Evolutionary conservation across 2,797 vertebrate species (phyloP).

Genomic region (Acanthurus lineatus): DNA sequence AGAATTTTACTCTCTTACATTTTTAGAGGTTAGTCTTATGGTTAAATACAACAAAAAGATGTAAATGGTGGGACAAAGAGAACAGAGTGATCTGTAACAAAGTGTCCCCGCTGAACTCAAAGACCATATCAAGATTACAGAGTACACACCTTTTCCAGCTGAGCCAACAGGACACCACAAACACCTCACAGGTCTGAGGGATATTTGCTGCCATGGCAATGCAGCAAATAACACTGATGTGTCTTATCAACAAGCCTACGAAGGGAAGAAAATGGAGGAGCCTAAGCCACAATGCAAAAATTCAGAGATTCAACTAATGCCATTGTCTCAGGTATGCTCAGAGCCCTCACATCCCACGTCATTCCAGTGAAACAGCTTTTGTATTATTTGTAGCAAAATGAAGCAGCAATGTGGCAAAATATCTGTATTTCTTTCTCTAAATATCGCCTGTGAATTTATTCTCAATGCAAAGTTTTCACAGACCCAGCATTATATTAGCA

Average conservation of each 20-base stretch:
- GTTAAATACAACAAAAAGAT: conserved; percentile 16
- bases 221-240: conserved; percentile 57
- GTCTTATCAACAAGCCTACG: conserved; percentile 46
- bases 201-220: conserved; percentile 69
- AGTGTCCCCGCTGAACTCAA: conserved; percentile 56
- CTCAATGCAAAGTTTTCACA: conserved; percentile 9
- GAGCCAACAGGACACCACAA: conserved; percentile 57
- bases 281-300: conserved; percentile 33
- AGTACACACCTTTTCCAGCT: conserved; percentile 62
- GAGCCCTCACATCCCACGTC: conserved; percentile 25
- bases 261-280: conserved; percentile 20
- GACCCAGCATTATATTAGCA: conserved; percentile 6
- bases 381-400: conserved; percentile 9
- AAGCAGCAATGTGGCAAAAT: conserved; percentile 15
- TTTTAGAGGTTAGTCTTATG: conserved; percentile 13
- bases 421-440: background rate
- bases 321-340: conserved; percentile 35
- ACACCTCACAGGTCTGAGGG: conserved; percentile 52
- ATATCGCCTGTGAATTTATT: conserved; percentile 3
- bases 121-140: conserved; percentile 61
- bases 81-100: conserved; percentile 24
- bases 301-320: conserved; percentile 43
- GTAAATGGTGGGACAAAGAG: conserved; percentile 14
- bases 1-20: background rate
- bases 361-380: conserved; percentile 33